A percentile compares a stretch with the other conserved stretches of the same genome.
phyloP scores from a whole-genome alignment of 2,797 vertebrate genomes.

The Gastrophryne carolinensis region DNA sequence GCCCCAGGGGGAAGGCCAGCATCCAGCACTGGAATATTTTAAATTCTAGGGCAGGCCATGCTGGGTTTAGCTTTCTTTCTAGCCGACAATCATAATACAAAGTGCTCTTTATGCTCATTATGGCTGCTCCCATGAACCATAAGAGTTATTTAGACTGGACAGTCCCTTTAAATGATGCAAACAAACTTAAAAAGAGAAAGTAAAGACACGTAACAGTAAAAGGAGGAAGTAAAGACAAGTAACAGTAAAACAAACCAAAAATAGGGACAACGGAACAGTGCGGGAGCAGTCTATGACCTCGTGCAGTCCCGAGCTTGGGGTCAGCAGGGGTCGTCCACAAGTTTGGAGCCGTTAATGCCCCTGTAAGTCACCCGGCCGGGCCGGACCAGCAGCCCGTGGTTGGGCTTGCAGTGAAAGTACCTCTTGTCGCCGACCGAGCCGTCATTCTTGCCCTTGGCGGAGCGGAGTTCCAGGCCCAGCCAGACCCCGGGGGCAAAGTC shows the following conservation, averaged over 20 bases:
- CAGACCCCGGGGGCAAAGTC: slow-evolving; percentile 88
- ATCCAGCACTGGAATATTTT: too few species aligned
- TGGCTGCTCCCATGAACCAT: too few species aligned
- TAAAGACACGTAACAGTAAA: background rate
- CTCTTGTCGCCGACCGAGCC: slow-evolving; percentile 83
- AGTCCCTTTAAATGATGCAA: too few species aligned
- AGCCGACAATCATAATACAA: too few species aligned
- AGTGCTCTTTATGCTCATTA: too few species aligned
- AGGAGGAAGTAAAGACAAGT: background rate
- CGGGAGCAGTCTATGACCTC: background rate
- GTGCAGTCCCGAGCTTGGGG: background rate
- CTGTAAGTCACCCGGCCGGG: slow-evolving; percentile 90
- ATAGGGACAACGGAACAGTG: background rate
- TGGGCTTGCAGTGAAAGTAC: slow-evolving; percentile 86
- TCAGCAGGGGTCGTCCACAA: slow-evolving; percentile 80
- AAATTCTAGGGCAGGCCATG: too few species aligned
- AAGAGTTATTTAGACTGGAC: too few species aligned
- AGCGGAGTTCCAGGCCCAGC: slow-evolving; percentile 91
- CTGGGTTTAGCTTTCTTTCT: too few species aligned
- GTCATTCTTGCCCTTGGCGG: slow-evolving; percentile 86
- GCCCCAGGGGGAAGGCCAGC: too few species aligned
- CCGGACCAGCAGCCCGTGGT: slow-evolving; percentile 86
- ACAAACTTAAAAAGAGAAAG: background rate
- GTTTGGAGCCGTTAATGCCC: slow-evolving; percentile 85
- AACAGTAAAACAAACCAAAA: background rate